A percentile compares a stretch with the other conserved stretches of the same genome.
Conservation (phyloP, 2,113 vertebrate genomes). For the Dascyllus trimaculatus region DNA sequence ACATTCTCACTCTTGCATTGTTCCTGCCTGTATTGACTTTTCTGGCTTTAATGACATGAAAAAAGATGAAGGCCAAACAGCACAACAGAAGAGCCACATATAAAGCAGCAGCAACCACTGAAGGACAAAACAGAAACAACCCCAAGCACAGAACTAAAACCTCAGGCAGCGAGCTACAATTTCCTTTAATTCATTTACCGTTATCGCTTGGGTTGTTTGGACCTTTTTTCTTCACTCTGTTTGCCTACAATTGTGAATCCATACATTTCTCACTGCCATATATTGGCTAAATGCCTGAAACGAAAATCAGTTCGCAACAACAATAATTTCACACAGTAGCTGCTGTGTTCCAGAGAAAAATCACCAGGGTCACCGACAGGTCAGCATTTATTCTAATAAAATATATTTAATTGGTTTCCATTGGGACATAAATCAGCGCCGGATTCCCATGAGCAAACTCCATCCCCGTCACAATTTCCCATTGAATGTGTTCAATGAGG, state of each 20-base stretch:
- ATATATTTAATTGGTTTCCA: conserved; percentile 72
- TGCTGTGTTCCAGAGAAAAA: conserved; percentile 48
- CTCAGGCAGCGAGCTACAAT: conserved; percentile 51
- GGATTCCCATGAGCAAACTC: conserved; percentile 72
- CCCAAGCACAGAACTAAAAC: conserved; percentile 15
- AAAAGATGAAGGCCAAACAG: conserved; percentile 59
- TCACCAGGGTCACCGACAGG: conserved; percentile 66
- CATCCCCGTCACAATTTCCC: conserved; percentile 53
- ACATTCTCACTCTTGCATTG: conserved; percentile 43
- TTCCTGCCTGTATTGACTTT: conserved; percentile 41
- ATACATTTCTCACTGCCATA: conserved; percentile 48
- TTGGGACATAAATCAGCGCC: conserved; percentile 60
- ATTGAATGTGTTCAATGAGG: conserved; percentile 73
- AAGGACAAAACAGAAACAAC: conserved; percentile 50
- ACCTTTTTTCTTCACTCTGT: conserved; percentile 22
- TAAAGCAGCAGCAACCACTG: conserved; percentile 33
- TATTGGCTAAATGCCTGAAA: not conserved
- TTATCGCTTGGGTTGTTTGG: conserved; percentile 19
- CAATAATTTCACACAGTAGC: conserved; percentile 41
- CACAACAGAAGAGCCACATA: conserved; percentile 19
- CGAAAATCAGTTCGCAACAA: conserved; percentile 24
- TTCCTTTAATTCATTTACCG: conserved; percentile 45
- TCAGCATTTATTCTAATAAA: conserved; percentile 76
- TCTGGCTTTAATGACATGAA: conserved; percentile 38
- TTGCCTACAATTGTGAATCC: conserved; percentile 15